phyloP scores from a whole-genome alignment of 2,113 vertebrate genomes.

The Xenus cinereus region DNA sequence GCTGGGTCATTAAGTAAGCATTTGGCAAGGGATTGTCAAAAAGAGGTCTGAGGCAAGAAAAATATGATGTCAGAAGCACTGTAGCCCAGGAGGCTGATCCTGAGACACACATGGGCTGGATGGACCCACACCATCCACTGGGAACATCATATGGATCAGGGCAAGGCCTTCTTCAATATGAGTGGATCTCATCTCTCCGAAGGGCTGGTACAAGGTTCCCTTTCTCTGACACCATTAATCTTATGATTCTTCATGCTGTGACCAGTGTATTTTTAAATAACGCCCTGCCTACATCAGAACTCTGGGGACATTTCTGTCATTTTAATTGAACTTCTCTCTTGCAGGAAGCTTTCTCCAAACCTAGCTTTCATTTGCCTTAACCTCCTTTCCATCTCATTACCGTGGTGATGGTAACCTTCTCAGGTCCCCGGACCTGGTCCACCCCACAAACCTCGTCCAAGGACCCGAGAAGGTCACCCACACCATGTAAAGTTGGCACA shows the following conservation, averaged over 20 bases:
- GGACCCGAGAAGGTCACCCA: background rate
- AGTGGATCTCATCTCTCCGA: background rate
- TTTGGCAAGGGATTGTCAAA: background rate
- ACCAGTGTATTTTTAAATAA: background rate
- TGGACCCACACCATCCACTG: background rate
- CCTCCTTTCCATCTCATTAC: background rate
- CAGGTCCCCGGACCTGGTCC: background rate
- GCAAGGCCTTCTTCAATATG: background rate
- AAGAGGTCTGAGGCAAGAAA: background rate
- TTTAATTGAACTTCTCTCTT: background rate
- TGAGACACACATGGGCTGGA: accelerated
- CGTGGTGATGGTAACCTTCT: background rate
- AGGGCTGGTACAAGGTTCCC: background rate
- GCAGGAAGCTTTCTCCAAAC: background rate
- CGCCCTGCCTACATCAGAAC: background rate
- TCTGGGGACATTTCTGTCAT: background rate
- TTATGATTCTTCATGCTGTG: background rate
- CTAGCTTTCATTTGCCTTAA: background rate
- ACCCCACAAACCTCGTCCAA: background rate
- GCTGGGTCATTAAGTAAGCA: accelerated
- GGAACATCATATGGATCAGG: accelerated
- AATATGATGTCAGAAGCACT: accelerated
- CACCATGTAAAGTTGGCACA: background rate
- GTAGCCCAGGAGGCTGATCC: background rate
- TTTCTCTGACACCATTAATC: background rate